Evolutionary conservation across 2,797 vertebrate species (phyloP).

Genomic region (Galago senegalensis): DNA sequence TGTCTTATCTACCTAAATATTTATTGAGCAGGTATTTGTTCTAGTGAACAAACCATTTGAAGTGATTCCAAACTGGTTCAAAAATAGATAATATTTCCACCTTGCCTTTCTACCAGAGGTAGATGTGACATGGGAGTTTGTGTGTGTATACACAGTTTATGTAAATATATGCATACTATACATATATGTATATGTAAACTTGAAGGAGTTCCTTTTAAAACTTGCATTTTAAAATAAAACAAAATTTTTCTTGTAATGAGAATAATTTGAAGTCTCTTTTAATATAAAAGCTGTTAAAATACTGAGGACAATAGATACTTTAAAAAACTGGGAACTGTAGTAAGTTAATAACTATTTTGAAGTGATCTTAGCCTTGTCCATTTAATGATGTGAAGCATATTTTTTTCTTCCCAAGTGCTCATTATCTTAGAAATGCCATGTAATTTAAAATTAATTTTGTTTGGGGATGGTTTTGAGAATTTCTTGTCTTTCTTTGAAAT

Average conservation of each 20-base stretch:
- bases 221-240: conserved; percentile 55
- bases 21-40: conserved; percentile 24
- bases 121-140: neutral
- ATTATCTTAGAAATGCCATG: conserved; percentile 58
- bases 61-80: conserved; percentile 35
- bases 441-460: conserved; percentile 69
- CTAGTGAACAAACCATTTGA: conserved; percentile 8
- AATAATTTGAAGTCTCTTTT: conserved; percentile 60
- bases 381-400: conserved; percentile 56
- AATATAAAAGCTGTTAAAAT: conserved; percentile 39
- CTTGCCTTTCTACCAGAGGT: conserved; percentile 40
- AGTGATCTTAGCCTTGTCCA: conserved; percentile 32
- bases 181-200: neutral
- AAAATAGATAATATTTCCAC: conserved; percentile 31
- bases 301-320: conserved; percentile 34
- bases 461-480: conserved; percentile 60
- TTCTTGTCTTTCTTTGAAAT: conserved; percentile 63
- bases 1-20: conserved; percentile 5
- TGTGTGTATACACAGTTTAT: neutral
- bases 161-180: too few species aligned
- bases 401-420: conserved; percentile 53
- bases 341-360: conserved; percentile 58
- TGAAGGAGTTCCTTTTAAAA: conserved; percentile 6
- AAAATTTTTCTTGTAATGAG: conserved; percentile 40
- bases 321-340: conserved; percentile 25